Percentiles rank a stretch among this genome's conserved stretches.
phyloP scores from a whole-genome alignment of 2,888 invertebrate species.

The Melanargia galathea region DNA sequence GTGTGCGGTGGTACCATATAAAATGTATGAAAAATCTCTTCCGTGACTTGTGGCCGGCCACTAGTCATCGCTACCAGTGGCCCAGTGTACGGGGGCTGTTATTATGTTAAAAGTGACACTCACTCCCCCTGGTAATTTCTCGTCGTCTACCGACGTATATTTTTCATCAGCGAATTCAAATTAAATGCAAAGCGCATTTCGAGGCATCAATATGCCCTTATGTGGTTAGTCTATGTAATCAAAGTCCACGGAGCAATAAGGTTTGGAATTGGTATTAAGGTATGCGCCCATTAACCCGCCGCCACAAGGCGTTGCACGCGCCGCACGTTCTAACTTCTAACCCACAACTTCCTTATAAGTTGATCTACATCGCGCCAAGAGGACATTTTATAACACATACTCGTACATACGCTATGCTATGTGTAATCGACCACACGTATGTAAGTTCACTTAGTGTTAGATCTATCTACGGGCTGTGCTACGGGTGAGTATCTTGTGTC shows the following conservation, averaged over 20 bases:
- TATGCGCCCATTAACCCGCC: conserved; percentile 27
- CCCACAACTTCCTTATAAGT: conserved; percentile 36
- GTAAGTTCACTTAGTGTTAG: conserved; percentile 7
- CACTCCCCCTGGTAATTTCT: no score
- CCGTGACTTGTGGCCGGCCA: no score
- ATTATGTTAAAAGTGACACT: no score
- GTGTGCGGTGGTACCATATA: no score
- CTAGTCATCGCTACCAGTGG: no score
- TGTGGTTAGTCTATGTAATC: conserved; percentile 18
- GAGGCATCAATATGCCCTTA: no score
- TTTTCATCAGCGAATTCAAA: neutral
- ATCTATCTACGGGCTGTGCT: no score
- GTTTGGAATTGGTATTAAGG: conserved; percentile 28
- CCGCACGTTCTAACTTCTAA: conserved; percentile 26
- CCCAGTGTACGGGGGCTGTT: no score
- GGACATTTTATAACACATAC: neutral
- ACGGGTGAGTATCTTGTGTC: no score
- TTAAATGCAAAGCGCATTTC: neutral
- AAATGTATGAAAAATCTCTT: no score
- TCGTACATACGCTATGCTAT: neutral
- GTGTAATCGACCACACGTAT: neutral
- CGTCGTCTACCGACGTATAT: no score
- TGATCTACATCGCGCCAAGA: conserved; percentile 28
- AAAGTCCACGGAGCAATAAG: conserved; percentile 24
- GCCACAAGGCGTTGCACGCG: conserved; percentile 27